Conservation (phyloP, 2,888 invertebrate genomes). For the Polyommatus icarus region DNA sequence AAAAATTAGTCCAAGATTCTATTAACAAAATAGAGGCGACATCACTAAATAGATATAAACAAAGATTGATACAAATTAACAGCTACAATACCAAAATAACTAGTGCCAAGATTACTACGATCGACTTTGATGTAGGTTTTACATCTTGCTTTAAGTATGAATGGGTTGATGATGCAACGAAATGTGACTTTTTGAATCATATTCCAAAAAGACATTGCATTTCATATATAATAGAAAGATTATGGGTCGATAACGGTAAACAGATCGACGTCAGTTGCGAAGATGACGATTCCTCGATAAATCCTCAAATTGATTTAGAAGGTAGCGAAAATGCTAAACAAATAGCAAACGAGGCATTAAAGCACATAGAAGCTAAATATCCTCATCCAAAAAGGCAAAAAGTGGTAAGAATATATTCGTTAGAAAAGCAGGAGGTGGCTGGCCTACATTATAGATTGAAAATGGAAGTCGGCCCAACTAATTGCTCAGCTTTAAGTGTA, state of each 20-base stretch:
- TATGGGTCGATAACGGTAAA: conserved; percentile 60
- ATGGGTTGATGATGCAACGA: conserved; percentile 59
- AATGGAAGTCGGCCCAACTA: conserved; percentile 66
- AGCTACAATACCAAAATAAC: conserved; percentile 60
- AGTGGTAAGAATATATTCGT: conserved; percentile 64
- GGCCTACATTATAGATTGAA: conserved; percentile 70
- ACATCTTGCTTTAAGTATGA: conserved; percentile 69
- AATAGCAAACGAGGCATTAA: conserved; percentile 62
- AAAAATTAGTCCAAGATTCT: conserved; percentile 56
- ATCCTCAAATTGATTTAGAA: conserved; percentile 59
- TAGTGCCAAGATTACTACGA: conserved; percentile 60
- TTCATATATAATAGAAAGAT: conserved; percentile 59
- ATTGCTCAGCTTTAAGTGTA: conserved; percentile 62
- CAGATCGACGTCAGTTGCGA: conserved; percentile 62
- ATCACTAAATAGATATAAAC: conserved; percentile 62
- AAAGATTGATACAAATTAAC: conserved; percentile 60
- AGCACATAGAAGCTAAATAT: conserved; percentile 71
- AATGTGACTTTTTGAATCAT: conserved; percentile 62
- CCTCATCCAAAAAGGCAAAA: conserved; percentile 64
- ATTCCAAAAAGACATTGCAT: conserved; percentile 65
- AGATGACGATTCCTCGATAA: conserved; percentile 62
- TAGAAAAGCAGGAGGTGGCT: conserved; percentile 67
- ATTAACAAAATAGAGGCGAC: conserved; percentile 64
- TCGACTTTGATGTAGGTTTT: conserved; percentile 69
- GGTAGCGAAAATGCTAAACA: conserved; percentile 57